These are phyloP conservation scores for Apostichopus leukothele DNA, from an alignment of 53 echinoderm and acorn worm genomes.

Conservation along the genomic window DNA sequence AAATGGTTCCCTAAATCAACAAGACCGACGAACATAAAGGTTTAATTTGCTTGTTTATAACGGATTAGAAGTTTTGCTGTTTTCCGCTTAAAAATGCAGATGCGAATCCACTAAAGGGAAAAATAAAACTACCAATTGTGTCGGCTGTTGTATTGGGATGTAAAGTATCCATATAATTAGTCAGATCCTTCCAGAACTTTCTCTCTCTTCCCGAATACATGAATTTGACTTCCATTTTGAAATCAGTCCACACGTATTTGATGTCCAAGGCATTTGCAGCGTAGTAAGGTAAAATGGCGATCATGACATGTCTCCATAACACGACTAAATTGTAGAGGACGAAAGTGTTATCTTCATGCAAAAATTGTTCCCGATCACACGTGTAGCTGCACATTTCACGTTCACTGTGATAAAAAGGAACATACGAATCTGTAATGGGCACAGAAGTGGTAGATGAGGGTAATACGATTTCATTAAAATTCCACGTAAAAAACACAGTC, in stretches of 20 bases:
- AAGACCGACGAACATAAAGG: no score
- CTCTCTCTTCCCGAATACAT: neutral
- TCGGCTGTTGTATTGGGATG: slow-evolving; percentile 25
- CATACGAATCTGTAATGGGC: neutral
- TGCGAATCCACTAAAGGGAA: slow-evolving; percentile 10
- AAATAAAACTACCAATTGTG: neutral
- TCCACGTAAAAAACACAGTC: neutral
- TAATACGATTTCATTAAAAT: slow-evolving; percentile 8
- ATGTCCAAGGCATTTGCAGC: neutral
- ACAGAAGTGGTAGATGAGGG: neutral
- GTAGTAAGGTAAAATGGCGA: neutral
- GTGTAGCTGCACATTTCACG: neutral
- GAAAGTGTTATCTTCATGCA: neutral
- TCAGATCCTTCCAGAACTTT: slow-evolving; percentile 1
- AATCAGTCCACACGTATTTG: neutral
- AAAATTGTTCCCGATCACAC: neutral
- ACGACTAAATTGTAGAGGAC: neutral
- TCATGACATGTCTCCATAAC: slow-evolving; percentile 13
- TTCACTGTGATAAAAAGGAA: neutral
- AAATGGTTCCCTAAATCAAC: no score
- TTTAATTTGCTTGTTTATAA: no score
- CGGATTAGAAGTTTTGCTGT: neutral
- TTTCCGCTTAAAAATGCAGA: slow-evolving; percentile 16
- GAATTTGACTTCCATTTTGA: neutral
- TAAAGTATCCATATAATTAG: neutral